Conservation (phyloP, 1,140 invertebrate genomes). For the Pantala flavescens region DNA sequence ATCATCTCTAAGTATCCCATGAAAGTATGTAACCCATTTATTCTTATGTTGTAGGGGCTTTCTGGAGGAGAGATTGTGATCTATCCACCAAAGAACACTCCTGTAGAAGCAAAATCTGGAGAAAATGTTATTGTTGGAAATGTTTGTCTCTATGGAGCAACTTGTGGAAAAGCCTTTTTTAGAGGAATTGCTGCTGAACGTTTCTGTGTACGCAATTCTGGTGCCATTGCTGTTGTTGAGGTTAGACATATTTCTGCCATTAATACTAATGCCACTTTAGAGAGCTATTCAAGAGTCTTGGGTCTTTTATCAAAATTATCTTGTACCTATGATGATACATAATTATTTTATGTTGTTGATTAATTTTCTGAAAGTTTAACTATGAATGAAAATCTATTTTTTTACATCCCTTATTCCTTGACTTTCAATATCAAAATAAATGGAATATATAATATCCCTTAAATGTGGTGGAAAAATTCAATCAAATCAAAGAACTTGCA, state of each 20-base stretch:
- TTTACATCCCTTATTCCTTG: too few relatives aligned
- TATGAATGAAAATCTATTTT: too few relatives aligned
- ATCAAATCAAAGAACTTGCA: too few relatives aligned
- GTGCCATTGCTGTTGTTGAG: conserved; percentile 80
- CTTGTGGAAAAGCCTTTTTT: conserved; percentile 88
- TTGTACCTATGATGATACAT: too few relatives aligned
- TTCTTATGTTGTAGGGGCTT: conserved; percentile 52
- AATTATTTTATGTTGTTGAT: not conserved
- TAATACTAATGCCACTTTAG: too few relatives aligned
- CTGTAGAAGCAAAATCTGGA: conserved; percentile 69
- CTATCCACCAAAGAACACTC: conserved; percentile 77
- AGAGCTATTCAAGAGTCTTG: not conserved
- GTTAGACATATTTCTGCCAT: conserved; percentile 28
- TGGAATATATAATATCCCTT: too few relatives aligned
- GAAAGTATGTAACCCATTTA: too few relatives aligned
- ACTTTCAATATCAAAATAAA: too few relatives aligned
- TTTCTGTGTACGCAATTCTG: conserved; percentile 96
- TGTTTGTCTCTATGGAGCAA: conserved; percentile 96
- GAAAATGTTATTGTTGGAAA: conserved; percentile 97
- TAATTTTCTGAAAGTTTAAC: too few relatives aligned
- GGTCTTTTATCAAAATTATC: too few relatives aligned
- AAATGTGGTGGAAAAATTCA: too few relatives aligned
- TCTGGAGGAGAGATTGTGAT: conserved; percentile 94
- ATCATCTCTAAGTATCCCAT: too few relatives aligned
- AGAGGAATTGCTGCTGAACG: conserved; percentile 93